A percentile compares a stretch with the other conserved stretches of the same genome.
These are phyloP conservation scores for Poeciliopsis retropinna DNA, from an alignment of 2,113 vertebrate genomes.

Conservation along the genomic window DNA sequence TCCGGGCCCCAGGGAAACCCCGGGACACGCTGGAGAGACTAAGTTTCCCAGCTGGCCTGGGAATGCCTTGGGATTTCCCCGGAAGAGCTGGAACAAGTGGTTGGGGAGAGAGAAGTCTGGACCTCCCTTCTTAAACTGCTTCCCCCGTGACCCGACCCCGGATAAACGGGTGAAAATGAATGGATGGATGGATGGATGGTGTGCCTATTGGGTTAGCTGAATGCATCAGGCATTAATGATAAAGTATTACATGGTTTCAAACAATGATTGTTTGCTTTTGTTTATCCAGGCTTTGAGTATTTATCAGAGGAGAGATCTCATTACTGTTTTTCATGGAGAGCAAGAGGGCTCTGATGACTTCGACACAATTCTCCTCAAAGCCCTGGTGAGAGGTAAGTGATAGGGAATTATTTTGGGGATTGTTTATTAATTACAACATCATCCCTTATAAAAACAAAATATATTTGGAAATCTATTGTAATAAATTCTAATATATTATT, in stretches of 20 bases:
- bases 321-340: slow-evolving; percentile 79
- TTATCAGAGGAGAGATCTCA: slow-evolving; percentile 80
- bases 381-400: slow-evolving; percentile 84
- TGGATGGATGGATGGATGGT: background rate
- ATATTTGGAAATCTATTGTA: too few species aligned
- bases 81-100: too few species aligned
- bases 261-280: background rate
- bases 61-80: too few species aligned
- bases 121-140: too few species aligned
- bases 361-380: slow-evolving; percentile 85
- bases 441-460: too few species aligned
- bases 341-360: slow-evolving; percentile 85
- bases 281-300: slow-evolving; percentile 80
- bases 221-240: background rate
- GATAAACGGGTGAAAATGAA: too few species aligned
- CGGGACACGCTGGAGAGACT: too few species aligned
- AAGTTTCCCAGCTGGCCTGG: too few species aligned
- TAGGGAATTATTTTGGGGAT: background rate
- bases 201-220: background rate
- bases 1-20: too few species aligned
- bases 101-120: too few species aligned
- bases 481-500: too few species aligned
- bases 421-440: background rate
- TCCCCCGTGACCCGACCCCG: too few species aligned
- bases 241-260: background rate